These are phyloP conservation scores for Pseudomyrmex pallidus DNA, from an alignment of 1,140 invertebrate species.

Conservation along the genomic window DNA sequence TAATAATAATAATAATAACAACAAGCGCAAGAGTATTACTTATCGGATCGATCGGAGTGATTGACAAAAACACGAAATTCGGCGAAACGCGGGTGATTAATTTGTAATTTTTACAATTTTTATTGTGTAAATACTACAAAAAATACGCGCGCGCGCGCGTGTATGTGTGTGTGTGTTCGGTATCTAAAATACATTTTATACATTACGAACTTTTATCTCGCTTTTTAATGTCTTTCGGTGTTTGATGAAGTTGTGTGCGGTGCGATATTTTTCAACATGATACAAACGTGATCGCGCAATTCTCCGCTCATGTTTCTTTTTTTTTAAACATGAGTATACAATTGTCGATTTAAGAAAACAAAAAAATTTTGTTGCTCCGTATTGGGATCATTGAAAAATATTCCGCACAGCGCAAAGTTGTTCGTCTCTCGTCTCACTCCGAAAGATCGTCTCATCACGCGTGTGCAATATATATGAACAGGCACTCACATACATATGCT, in stretches of 20 bases:
- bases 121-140: not conserved
- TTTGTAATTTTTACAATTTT: not conserved
- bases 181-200: constrained; percentile 9
- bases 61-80: not conserved
- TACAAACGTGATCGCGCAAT: not conserved
- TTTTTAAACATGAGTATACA: constrained; percentile 52
- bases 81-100: not conserved
- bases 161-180: not conserved
- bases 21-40: constrained; percentile 45
- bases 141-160: not conserved
- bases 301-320: constrained; percentile 37
- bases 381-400: constrained; percentile 5
- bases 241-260: not conserved
- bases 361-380: too few relatives aligned
- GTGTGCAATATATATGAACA: constrained; percentile 77
- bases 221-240: not conserved
- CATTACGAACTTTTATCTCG: not conserved
- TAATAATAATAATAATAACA: too few relatives aligned
- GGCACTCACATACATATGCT: constrained; percentile 84
- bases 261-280: constrained; percentile 33
- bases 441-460: constrained; percentile 1
- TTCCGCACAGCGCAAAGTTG: not conserved
- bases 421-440: constrained; percentile 22
- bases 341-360: not conserved
- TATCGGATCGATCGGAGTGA: constrained; percentile 13